These are phyloP conservation scores for Otolemur crassicaudatus DNA, from an alignment of 2,797 vertebrate genomes.

Conservation along the genomic window DNA sequence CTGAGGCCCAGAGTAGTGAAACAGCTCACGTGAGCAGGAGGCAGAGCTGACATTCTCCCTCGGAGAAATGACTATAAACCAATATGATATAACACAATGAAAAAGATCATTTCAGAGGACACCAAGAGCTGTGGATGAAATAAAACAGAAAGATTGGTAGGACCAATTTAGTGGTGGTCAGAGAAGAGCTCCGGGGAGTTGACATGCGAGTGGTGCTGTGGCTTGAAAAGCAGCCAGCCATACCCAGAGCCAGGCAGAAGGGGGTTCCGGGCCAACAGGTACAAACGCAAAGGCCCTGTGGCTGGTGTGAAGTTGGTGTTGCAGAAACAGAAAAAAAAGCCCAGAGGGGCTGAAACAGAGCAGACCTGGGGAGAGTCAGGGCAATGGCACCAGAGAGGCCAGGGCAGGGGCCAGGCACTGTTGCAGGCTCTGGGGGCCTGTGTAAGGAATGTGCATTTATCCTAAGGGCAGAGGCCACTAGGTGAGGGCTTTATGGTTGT, in stretches of 20 bases:
- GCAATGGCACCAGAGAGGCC: background rate
- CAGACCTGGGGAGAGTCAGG: background rate
- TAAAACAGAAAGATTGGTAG: background rate
- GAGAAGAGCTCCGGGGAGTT: background rate
- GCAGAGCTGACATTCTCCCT: background rate
- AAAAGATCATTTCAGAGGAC: background rate
- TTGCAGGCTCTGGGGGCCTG: accelerated
- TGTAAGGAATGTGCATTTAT: background rate
- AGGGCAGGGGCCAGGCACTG: background rate
- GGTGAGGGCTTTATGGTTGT: background rate
- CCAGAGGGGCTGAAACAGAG: no score
- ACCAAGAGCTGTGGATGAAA: background rate
- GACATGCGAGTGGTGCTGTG: background rate
- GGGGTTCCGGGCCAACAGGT: background rate
- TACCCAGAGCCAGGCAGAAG: background rate
- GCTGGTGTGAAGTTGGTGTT: background rate
- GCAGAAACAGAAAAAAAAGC: background rate
- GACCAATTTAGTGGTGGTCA: background rate
- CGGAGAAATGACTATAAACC: no score
- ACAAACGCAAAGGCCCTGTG: background rate
- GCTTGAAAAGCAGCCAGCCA: background rate
- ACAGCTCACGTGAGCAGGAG: background rate
- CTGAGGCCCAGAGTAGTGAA: background rate
- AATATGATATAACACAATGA: background rate
- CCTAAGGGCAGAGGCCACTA: background rate